Evolutionary conservation across 1,140 invertebrate genomes (phyloP).

Genomic region (Frieseomelitta varia): DNA sequence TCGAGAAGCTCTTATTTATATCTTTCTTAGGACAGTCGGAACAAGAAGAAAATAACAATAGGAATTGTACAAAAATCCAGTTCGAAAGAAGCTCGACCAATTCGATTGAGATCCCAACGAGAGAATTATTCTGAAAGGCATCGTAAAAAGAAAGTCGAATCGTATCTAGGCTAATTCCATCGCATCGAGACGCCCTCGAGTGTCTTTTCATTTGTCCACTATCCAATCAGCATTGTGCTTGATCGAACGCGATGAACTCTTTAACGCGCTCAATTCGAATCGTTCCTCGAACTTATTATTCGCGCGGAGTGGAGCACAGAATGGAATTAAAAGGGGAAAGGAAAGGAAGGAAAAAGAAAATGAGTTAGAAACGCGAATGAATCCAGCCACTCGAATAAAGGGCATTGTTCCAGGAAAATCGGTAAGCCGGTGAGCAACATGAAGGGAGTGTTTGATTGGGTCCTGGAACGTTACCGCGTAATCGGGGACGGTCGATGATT

Average conservation of each 20-base stretch:
- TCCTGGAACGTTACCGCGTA: constrained; percentile 14
- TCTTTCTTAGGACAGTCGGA: too few relatives aligned
- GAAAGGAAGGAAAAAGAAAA: neutral
- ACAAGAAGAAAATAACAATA: too few relatives aligned
- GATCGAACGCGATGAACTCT: neutral
- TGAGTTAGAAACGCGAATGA: neutral
- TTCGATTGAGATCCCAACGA: neutral
- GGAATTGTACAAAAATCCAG: too few relatives aligned
- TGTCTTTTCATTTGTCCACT: neutral
- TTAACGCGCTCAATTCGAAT: neutral
- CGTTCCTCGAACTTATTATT: neutral
- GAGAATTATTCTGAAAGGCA: neutral
- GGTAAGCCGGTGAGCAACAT: neutral
- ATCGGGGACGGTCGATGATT: constrained; percentile 32
- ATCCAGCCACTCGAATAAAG: neutral
- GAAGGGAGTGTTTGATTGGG: neutral
- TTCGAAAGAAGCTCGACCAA: neutral
- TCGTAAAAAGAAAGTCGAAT: neutral
- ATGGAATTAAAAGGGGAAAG: neutral
- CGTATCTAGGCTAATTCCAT: neutral
- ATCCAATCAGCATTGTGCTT: neutral
- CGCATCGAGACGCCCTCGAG: neutral
- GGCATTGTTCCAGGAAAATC: constrained; percentile 4
- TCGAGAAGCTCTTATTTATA: too few relatives aligned
- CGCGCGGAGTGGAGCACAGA: neutral